Percentiles rank a stretch among this genome's conserved stretches.
phyloP scores from a whole-genome alignment of 2,797 vertebrate species.

The Girardinus metallicus region DNA sequence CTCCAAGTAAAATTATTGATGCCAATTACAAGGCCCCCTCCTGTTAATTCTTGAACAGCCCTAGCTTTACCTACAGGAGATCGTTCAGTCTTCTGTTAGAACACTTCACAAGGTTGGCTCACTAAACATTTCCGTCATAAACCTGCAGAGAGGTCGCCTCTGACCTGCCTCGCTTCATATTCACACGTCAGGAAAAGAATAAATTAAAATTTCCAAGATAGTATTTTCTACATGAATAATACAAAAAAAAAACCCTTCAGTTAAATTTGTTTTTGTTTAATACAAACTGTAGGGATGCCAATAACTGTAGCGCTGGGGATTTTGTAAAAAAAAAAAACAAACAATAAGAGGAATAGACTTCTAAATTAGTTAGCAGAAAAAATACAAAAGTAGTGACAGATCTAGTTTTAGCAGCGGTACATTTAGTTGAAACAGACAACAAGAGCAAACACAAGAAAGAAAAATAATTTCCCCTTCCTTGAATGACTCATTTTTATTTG shows the following conservation, averaged over 20 bases:
- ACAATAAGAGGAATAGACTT: background rate
- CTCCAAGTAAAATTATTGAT: background rate
- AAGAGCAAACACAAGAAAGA: slow-evolving; percentile 16
- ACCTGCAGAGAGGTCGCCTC: background rate
- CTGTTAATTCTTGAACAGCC: background rate
- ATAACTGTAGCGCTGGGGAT: background rate
- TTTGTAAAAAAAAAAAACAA: background rate
- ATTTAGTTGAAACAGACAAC: slow-evolving; percentile 13
- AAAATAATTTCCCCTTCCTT: slow-evolving; percentile 3
- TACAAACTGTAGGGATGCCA: background rate
- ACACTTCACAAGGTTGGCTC: background rate
- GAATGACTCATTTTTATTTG: slow-evolving; percentile 31
- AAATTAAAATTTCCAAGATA: background rate
- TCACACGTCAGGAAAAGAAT: background rate
- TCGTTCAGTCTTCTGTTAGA: background rate
- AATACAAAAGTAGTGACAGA: background rate
- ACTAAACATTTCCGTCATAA: background rate
- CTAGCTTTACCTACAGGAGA: background rate
- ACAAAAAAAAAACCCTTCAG: background rate
- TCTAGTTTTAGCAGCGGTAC: background rate
- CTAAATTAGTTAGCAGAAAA: background rate
- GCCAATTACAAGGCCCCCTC: background rate
- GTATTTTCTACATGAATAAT: background rate
- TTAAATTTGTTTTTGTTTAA: background rate
- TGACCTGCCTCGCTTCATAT: background rate